Conservation (phyloP, 1,140 invertebrate genomes). For the Manduca sexta region DNA sequence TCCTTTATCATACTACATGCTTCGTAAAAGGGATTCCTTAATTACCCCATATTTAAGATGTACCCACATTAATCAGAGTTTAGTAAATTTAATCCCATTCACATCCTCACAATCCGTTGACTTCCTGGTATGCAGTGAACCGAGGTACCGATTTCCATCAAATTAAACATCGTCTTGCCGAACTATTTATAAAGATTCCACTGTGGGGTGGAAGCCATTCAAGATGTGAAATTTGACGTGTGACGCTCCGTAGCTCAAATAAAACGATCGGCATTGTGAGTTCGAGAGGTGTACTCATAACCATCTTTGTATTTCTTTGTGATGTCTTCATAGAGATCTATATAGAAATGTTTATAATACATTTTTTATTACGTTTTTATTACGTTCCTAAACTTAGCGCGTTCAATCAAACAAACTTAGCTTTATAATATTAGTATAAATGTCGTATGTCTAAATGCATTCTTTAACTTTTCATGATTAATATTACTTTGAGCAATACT, state of each 20-base stretch:
- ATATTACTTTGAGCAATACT: no score
- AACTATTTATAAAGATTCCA: slow-evolving; percentile 71
- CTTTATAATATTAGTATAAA: no score
- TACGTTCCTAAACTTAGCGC: no score
- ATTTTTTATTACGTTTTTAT: background rate
- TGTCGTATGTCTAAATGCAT: no score
- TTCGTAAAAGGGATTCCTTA: no score
- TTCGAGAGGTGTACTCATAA: slow-evolving; percentile 45
- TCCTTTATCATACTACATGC: no score
- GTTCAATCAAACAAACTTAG: no score
- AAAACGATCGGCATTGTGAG: slow-evolving; percentile 46
- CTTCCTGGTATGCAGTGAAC: slow-evolving; percentile 50
- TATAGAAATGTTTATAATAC: slow-evolving; percentile 28
- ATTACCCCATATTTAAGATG: no score
- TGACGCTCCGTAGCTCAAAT: slow-evolving; percentile 37
- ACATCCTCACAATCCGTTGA: slow-evolving; percentile 46
- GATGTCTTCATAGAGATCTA: slow-evolving; percentile 34
- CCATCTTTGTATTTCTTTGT: slow-evolving; percentile 49
- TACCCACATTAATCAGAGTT: slow-evolving; percentile 6
- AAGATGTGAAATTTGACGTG: slow-evolving; percentile 70
- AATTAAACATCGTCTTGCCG: slow-evolving; percentile 59
- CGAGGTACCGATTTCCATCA: slow-evolving; percentile 56
- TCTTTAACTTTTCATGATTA: no score
- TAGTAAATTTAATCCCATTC: slow-evolving; percentile 54
- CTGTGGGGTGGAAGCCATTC: slow-evolving; percentile 48